Conservation (phyloP, 2,797 vertebrate species). For the Apogon talboti region DNA sequence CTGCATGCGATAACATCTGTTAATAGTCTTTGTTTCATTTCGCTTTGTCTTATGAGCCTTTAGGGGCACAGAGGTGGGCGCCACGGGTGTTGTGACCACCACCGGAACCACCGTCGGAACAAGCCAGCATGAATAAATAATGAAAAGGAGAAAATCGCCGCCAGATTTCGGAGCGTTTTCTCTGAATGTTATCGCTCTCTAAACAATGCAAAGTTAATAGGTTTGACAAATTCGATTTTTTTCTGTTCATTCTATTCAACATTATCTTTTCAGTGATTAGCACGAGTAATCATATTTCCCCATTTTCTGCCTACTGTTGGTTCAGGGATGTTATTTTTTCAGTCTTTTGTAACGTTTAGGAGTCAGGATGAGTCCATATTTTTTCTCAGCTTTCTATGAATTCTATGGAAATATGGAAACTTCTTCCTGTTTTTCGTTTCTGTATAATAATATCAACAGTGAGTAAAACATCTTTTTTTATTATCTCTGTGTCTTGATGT, state of each 20-base stretch:
- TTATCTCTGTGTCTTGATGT: too few species aligned
- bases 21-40: slow-evolving; percentile 64
- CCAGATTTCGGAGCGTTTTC: slow-evolving; percentile 6
- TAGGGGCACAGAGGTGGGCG: slow-evolving; percentile 47
- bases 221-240: slow-evolving; percentile 41
- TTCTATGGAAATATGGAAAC: not conserved
- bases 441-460: too few species aligned
- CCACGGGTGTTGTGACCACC: slow-evolving; percentile 31
- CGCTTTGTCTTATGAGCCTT: slow-evolving; percentile 34
- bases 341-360: too few species aligned
- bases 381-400: too few species aligned
- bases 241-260: slow-evolving; percentile 23
- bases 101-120: too few species aligned
- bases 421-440: too few species aligned
- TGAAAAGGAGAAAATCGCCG: slow-evolving; percentile 30
- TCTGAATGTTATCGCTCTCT: slow-evolving; percentile 15
- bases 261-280: slow-evolving; percentile 37
- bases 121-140: slow-evolving; percentile 30
- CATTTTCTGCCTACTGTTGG: slow-evolving; percentile 18
- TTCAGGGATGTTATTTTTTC: slow-evolving; percentile 20
- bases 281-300: slow-evolving; percentile 11
- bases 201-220: slow-evolving; percentile 48
- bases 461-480: too few species aligned
- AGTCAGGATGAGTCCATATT: too few species aligned
- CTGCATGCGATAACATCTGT: slow-evolving; percentile 53